Conservation (phyloP, 2,888 invertebrate genomes). For the Frankliniella intonsa region DNA sequence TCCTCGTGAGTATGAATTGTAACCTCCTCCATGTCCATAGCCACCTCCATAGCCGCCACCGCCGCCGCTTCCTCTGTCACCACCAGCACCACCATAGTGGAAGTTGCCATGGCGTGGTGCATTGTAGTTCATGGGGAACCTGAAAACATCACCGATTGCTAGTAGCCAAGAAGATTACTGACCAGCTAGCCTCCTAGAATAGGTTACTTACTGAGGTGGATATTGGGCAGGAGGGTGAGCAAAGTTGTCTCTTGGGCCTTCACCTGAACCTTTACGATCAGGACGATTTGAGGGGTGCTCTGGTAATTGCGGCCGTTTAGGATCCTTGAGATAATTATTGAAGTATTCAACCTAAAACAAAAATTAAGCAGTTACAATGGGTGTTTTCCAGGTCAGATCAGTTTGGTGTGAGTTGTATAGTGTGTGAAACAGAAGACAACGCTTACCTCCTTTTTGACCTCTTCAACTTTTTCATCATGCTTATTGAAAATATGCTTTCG, state of each 20-base stretch:
- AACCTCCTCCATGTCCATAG: constrained; percentile 44
- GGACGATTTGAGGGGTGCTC: constrained; percentile 67
- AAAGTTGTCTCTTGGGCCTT: not conserved
- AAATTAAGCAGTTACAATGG: not conserved
- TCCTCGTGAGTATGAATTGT: constrained; percentile 45
- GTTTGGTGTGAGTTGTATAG: not conserved
- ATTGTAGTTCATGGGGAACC: constrained; percentile 40
- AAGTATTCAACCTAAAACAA: constrained; percentile 73
- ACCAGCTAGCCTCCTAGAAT: not conserved
- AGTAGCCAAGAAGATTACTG: not conserved
- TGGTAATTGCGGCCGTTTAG: constrained; percentile 88
- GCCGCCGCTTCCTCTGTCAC: constrained; percentile 36
- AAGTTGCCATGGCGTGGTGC: constrained; percentile 31
- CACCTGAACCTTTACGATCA: constrained; percentile 44
- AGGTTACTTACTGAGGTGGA: constrained; percentile 37
- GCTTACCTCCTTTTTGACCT: constrained; percentile 85
- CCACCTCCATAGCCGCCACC: constrained; percentile 41
- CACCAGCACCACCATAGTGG: constrained; percentile 38
- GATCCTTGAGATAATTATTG: constrained; percentile 91
- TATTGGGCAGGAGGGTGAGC: constrained; percentile 38
- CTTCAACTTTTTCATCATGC: constrained; percentile 93
- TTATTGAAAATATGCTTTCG: constrained; percentile 98
- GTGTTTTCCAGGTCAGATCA: not conserved
- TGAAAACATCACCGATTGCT: constrained; percentile 27
- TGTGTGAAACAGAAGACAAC: not conserved